A percentile compares a stretch with the other conserved stretches of the same genome.
phyloP scores from a whole-genome alignment of 35 echinoderm and acorn worm species.

The Apostichopus parvimensis region DNA sequence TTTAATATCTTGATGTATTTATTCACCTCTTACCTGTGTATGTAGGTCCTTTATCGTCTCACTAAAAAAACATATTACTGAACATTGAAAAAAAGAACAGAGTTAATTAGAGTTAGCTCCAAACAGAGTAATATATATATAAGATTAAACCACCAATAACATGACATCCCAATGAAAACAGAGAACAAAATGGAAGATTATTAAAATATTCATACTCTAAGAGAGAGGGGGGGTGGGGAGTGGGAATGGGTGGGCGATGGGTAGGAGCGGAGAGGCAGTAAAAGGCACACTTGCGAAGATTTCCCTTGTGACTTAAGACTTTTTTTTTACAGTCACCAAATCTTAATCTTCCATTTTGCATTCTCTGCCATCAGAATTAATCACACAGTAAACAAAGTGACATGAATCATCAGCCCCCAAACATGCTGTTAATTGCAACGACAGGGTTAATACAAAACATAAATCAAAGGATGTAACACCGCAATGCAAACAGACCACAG shows the following conservation, averaged over 20 bases:
- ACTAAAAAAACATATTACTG: conserved; percentile 48
- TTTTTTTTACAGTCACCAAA: background rate
- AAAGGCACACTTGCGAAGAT: background rate
- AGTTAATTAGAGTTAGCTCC: background rate
- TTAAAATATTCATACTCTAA: background rate
- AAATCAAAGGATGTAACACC: background rate
- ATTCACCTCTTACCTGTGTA: background rate
- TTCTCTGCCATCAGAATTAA: background rate
- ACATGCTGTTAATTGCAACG: background rate
- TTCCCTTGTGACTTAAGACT: background rate
- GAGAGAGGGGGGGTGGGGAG: no score
- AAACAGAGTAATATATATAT: background rate
- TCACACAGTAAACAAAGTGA: background rate
- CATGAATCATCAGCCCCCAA: background rate
- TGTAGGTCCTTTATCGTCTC: conserved; percentile 37
- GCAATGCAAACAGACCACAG: background rate
- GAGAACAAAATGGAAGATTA: background rate
- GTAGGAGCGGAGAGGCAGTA: no score
- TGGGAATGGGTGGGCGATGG: no score
- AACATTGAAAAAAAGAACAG: conserved; percentile 25
- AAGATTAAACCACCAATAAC: no score
- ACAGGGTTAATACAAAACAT: background rate
- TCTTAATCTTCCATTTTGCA: background rate
- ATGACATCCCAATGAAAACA: background rate
- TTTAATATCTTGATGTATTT: no score